phyloP scores from a whole-genome alignment of 2,113 vertebrate genomes.

The Myrmecophaga tridactyla region DNA sequence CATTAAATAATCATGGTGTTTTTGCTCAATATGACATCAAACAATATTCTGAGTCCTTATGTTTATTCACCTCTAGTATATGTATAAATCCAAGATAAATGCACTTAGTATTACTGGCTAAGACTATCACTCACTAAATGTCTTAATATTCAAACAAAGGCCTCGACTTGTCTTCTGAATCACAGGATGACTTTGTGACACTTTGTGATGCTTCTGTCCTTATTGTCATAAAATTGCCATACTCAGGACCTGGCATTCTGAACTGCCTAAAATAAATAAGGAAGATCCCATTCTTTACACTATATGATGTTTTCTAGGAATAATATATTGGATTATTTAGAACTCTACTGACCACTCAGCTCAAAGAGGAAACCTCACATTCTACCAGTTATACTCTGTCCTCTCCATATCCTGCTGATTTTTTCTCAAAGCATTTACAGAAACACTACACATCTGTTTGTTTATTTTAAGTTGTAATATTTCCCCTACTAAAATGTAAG shows the following conservation, averaged over 20 bases:
- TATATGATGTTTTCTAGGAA: not conserved
- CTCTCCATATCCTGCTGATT: not conserved
- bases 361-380: not conserved
- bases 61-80: not conserved
- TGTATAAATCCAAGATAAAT: not conserved
- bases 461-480: not conserved
- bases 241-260: not conserved
- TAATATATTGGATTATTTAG: too few species aligned
- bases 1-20: not conserved
- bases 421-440: not conserved
- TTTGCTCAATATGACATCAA: not conserved
- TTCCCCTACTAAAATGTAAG: not conserved
- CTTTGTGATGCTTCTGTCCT: not conserved
- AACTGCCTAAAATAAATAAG: not conserved
- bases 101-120: not conserved
- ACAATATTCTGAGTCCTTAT: not conserved
- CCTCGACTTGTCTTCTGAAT: not conserved
- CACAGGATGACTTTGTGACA: not conserved
- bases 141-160: not conserved
- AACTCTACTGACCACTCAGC: not conserved
- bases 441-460: not conserved
- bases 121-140: not conserved
- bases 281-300: not conserved
- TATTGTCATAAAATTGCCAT: not conserved
- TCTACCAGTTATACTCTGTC: not conserved